Conservation (phyloP, 2,888 invertebrate genomes). For the Pseudococcus viburni region DNA sequence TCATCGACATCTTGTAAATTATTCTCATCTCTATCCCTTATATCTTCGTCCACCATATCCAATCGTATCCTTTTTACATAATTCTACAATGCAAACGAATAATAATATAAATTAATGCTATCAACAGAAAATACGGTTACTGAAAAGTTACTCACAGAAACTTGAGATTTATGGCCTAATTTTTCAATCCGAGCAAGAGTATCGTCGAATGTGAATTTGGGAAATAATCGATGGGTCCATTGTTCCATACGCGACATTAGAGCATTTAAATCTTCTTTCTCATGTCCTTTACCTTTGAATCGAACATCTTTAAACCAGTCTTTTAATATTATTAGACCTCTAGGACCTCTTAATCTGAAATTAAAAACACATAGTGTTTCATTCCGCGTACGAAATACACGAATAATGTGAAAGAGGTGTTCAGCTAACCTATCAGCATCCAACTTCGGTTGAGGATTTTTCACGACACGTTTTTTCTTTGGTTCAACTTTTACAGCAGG, state of each 20-base stretch:
- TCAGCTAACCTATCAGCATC: slow-evolving; percentile 75
- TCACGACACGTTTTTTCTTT: slow-evolving; percentile 73
- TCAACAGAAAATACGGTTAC: not conserved
- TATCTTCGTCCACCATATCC: slow-evolving; percentile 74
- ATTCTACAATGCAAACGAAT: slow-evolving; percentile 10
- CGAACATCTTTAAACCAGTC: slow-evolving; percentile 86
- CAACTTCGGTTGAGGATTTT: slow-evolving; percentile 79
- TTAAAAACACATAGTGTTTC: not conserved
- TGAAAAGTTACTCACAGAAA: slow-evolving; percentile 76
- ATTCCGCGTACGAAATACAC: not conserved
- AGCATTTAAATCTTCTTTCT: slow-evolving; percentile 84
- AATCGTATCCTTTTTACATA: slow-evolving; percentile 73
- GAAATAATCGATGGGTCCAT: slow-evolving; percentile 94
- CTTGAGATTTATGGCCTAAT: slow-evolving; percentile 84
- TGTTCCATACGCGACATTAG: slow-evolving; percentile 89
- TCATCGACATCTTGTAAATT: slow-evolving; percentile 71
- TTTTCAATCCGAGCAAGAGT: slow-evolving; percentile 84
- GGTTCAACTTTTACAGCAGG: slow-evolving; percentile 63
- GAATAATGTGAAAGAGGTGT: not conserved
- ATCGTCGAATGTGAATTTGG: slow-evolving; percentile 90
- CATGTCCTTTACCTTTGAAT: slow-evolving; percentile 86
- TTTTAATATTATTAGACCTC: slow-evolving; percentile 86
- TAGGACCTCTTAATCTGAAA: slow-evolving; percentile 79
- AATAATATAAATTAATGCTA: not conserved
- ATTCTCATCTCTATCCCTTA: slow-evolving; percentile 73